phyloP scores from a whole-genome alignment of 1,140 invertebrate species.

The Sycophila sp. region DNA sequence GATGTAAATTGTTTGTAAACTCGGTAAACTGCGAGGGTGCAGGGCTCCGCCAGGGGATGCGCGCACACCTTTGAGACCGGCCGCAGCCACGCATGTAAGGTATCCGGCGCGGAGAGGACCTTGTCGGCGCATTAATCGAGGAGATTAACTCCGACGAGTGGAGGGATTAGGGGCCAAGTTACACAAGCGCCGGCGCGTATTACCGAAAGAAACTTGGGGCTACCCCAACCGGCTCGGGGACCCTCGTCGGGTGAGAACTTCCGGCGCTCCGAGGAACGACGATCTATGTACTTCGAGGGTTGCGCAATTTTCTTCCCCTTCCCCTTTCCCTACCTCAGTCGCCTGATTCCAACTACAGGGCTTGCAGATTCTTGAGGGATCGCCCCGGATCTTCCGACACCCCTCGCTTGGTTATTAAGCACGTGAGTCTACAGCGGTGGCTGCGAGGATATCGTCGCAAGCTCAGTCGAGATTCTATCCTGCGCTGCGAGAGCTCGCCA shows the following conservation, averaged over 20 bases:
- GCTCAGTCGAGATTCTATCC: too few relatives aligned
- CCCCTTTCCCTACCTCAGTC: background rate
- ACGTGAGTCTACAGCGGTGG: background rate
- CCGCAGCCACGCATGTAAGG: too few relatives aligned
- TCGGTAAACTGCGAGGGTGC: conserved; percentile 4
- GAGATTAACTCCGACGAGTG: conserved; percentile 29
- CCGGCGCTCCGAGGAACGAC: background rate
- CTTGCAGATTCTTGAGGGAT: conserved; percentile 17
- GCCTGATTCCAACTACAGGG: too few relatives aligned
- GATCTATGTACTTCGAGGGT: background rate
- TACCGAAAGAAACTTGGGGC: conserved; percentile 18
- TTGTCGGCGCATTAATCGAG: conserved; percentile 35
- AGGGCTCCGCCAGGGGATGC: background rate
- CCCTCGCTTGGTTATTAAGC: background rate
- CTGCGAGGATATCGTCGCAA: too few relatives aligned
- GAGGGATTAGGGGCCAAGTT: conserved; percentile 27
- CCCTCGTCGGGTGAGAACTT: conserved; percentile 24
- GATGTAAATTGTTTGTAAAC: conserved; percentile 38
- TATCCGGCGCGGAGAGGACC: background rate
- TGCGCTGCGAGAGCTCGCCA: too few relatives aligned
- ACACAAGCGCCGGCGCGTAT: background rate
- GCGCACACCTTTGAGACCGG: conserved; percentile 10
- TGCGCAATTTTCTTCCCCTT: background rate
- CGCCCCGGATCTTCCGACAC: background rate
- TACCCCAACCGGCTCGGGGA: background rate